A percentile compares a stretch with the other conserved stretches of the same genome.
Evolutionary conservation across 2,797 vertebrate genomes (phyloP).

Genomic region (Scolopax bukidnonensis): DNA sequence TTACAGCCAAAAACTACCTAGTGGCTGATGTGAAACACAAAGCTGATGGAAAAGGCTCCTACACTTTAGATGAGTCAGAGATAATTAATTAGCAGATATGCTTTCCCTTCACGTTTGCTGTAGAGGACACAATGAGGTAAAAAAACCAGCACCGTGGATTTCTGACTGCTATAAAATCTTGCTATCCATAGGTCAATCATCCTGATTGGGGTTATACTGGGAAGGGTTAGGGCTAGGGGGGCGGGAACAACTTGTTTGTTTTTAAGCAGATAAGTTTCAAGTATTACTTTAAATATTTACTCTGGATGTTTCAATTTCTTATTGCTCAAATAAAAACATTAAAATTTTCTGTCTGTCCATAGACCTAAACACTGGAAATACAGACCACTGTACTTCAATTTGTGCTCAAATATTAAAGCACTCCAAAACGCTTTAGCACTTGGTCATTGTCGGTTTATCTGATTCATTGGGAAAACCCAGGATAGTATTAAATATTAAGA

Average conservation of each 20-base stretch:
- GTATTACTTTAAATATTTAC: neutral
- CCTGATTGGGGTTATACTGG: neutral
- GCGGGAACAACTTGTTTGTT: neutral
- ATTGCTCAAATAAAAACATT: neutral
- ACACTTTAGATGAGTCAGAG: neutral
- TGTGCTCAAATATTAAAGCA: neutral
- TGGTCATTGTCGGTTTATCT: neutral
- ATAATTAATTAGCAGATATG: neutral
- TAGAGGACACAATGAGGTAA: neutral
- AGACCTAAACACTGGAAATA: neutral
- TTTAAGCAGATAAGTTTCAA: neutral
- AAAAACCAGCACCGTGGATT: neutral
- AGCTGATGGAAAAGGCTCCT: neutral
- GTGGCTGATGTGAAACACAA: neutral
- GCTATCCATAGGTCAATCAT: neutral
- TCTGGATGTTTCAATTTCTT: neutral
- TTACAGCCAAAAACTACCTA: neutral
- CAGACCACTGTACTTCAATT: neutral
- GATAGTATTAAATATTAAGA: neutral
- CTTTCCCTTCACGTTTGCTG: neutral
- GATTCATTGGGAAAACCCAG: neutral
- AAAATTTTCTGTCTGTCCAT: neutral
- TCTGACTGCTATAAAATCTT: neutral
- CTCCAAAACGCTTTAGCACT: neutral
- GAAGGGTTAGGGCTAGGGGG: neutral